Conservation (phyloP, 2,797 vertebrate species). For the Rhabdophis nuchalis region DNA sequence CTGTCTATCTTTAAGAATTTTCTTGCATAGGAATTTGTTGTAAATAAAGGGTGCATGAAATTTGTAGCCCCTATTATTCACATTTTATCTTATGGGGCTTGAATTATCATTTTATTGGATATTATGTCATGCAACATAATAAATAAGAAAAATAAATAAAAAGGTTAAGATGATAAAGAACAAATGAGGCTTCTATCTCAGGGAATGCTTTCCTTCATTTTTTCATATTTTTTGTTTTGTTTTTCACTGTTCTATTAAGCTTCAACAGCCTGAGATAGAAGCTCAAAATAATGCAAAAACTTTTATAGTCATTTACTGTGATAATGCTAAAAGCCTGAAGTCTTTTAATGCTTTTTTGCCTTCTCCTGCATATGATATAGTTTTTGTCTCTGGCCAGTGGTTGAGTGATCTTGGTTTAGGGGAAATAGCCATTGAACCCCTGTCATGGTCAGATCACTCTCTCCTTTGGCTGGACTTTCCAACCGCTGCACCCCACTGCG, state of each 20-base stretch:
- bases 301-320: conserved; percentile 1
- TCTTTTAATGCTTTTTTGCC: neutral
- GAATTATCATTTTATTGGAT: neutral
- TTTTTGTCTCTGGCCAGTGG: too few species aligned
- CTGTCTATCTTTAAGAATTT: neutral
- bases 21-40: neutral
- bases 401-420: too few species aligned
- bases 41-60: neutral
- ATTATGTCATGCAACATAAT: neutral
- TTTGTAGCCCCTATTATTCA: neutral
- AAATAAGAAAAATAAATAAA: neutral
- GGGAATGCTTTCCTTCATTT: neutral
- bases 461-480: too few species aligned
- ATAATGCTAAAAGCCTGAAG: conserved; percentile 13
- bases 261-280: conserved; percentile 8
- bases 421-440: too few species aligned
- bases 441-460: too few species aligned
- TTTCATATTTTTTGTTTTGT: neutral
- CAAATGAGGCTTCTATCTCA: neutral
- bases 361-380: conserved; percentile 25
- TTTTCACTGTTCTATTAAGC: neutral
- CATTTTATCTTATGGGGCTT: neutral
- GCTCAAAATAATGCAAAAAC: neutral
- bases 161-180: neutral
- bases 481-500: too few species aligned